A percentile compares a stretch with the other conserved stretches of the same genome.
These are phyloP conservation scores for Odiellus spinosus DNA, from an alignment of 2,888 invertebrate species.

Conservation along the genomic window DNA sequence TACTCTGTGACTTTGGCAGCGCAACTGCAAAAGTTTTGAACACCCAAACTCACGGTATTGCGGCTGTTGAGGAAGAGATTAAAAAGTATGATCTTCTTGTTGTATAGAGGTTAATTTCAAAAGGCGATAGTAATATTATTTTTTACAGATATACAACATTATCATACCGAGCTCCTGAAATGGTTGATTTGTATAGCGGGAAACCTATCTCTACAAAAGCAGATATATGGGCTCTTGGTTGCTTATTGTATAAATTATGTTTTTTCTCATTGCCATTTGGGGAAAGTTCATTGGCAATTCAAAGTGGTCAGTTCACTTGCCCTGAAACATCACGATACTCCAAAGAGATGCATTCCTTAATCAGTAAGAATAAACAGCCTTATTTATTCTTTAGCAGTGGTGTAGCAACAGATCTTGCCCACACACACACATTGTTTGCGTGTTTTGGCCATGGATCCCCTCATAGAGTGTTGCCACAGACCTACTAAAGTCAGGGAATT, in stretches of 20 bases:
- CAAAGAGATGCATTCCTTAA: constrained; percentile 50
- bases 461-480: too few species aligned
- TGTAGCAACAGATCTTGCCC: too few species aligned
- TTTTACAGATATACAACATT: constrained; percentile 56
- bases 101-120: constrained; percentile 36
- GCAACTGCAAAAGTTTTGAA: constrained; percentile 52
- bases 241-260: constrained; percentile 72
- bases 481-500: neutral
- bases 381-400: too few species aligned
- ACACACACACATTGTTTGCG: too few species aligned
- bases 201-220: constrained; percentile 68
- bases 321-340: constrained; percentile 63
- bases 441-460: too few species aligned
- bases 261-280: constrained; percentile 79
- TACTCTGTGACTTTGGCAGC: constrained; percentile 85
- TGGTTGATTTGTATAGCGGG: constrained; percentile 76
- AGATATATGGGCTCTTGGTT: constrained; percentile 82
- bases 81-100: constrained; percentile 58
- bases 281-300: constrained; percentile 80
- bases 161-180: constrained; percentile 77
- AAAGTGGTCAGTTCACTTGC: constrained; percentile 69
- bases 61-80: constrained; percentile 26
- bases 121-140: neutral
- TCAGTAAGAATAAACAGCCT: constrained; percentile 40
- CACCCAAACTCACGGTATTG: constrained; percentile 47